A percentile compares a stretch with the other conserved stretches of the same genome.
These are phyloP conservation scores for Frieseomelitta varia DNA, from an alignment of 1,140 invertebrate species.

Conservation along the genomic window DNA sequence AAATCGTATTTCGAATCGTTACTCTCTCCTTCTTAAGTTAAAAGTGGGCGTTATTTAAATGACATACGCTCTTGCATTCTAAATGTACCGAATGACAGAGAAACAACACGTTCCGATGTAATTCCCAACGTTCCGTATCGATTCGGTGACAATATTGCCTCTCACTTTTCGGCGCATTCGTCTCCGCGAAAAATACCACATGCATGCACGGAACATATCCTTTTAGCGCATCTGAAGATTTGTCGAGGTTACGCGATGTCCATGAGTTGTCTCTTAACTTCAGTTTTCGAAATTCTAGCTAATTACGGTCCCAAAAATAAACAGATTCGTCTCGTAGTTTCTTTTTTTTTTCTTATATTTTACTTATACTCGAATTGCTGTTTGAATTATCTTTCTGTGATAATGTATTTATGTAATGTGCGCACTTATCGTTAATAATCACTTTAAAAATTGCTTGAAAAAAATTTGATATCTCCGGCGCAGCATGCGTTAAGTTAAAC, in stretches of 20 bases:
- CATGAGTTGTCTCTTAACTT: background rate
- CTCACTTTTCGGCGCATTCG: background rate
- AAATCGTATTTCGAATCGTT: slow-evolving; percentile 32
- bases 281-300: background rate
- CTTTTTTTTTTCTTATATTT: background rate
- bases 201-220: background rate
- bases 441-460: background rate
- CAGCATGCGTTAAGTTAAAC: background rate
- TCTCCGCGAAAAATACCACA: slow-evolving; percentile 2
- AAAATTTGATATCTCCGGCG: background rate
- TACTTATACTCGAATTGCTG: background rate
- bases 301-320: background rate
- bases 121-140: background rate
- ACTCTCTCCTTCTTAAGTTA: slow-evolving; percentile 31
- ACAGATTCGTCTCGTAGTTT: background rate
- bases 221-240: background rate
- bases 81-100: slow-evolving; percentile 30
- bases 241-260: slow-evolving; percentile 11
- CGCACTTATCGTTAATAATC: background rate
- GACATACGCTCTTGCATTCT: slow-evolving; percentile 48
- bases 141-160: slow-evolving; percentile 24
- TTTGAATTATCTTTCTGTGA: background rate
- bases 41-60: slow-evolving; percentile 64
- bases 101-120: slow-evolving; percentile 5
- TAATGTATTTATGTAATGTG: slow-evolving; percentile 16